Base-by-base conservation (phyloP, 2,888 invertebrate genomes). In the Aelia acuminata region DNA sequence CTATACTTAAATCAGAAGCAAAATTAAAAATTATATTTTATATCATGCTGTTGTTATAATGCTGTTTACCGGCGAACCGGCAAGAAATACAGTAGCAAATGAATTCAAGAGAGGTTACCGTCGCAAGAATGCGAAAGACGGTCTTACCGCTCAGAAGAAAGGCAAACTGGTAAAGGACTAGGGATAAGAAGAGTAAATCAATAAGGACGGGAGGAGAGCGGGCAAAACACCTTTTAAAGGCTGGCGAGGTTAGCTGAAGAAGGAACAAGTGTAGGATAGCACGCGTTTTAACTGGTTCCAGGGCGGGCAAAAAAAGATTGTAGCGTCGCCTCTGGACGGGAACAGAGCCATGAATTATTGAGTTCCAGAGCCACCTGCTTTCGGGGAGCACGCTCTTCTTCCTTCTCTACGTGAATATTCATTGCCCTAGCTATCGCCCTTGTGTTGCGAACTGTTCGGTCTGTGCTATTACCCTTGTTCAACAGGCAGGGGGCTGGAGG, bases 281-380 rank as follows among this genome's bases (percentile, higher is more conserved):
- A 80, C 80, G 80, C 80, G 80, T 80, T 43, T 80, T 43, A 80
- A 80, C 80, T 80, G 80, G 80, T 80, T 80, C 43, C n/a, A 10
- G 0, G 43, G 43, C n/a, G 22, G 80, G 80, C 43, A 80, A 80
- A 80, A 80, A 80, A 80, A 39, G 11, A 80, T 8, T 43, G 80
- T 47, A n/a, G 43, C 39, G 80, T 80, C 80, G 80, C 80, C 80
- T 80, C 80, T 70, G 7, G 63, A 18, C 63, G 63, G 63, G 35
- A 35, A 70, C 63, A 35, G 63, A 35, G 31, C 31, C 63, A 70
- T 70, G 63, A 70, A 70, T 70, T 70, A 70, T 70, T 31, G 63
- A 70, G 63, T 22, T 18, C 31, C 18, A 4, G 7, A 35, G 63
- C 63, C 63, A 70, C 63, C 63, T 70, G 63, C 63, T 70, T 70